Percentiles rank a stretch among this genome's conserved stretches.
Conservation (phyloP, 2,888 invertebrate species). For the Coelinius sp. region DNA sequence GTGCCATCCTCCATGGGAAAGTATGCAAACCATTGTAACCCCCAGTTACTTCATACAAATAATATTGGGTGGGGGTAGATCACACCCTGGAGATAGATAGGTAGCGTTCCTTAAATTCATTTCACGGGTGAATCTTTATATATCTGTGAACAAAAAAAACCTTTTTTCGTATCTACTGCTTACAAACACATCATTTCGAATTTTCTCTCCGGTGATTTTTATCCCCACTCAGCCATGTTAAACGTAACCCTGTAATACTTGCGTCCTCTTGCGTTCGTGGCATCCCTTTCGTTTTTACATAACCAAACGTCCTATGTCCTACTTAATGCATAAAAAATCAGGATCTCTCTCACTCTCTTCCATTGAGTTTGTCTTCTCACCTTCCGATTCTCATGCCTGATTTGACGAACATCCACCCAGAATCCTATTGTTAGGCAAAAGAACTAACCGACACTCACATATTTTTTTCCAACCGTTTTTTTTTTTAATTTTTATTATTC, state of each 20-base stretch:
- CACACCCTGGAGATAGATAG: conserved; percentile 68
- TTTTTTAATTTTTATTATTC: conserved; percentile 31
- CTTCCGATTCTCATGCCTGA: conserved; percentile 19
- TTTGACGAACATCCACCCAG: conserved; percentile 10
- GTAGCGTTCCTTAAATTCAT: conserved; percentile 43
- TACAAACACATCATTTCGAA: conserved; percentile 7
- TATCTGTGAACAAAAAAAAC: conserved; percentile 21
- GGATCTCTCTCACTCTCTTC: conserved; percentile 30
- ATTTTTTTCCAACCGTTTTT: conserved; percentile 49
- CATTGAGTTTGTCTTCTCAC: background rate
- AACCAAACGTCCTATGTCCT: conserved; percentile 6
- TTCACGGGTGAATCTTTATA: conserved; percentile 22
- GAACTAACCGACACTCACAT: conserved; percentile 60
- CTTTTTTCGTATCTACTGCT: conserved; percentile 36
- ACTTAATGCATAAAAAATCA: conserved; percentile 30
- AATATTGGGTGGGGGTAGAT: conserved; percentile 54
- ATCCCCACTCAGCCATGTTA: conserved; percentile 5
- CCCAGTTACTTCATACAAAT: conserved; percentile 50
- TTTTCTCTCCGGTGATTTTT: conserved; percentile 8
- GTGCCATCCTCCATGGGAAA: conserved; percentile 71
- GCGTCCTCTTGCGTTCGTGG: conserved; percentile 38
- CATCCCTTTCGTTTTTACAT: conserved; percentile 38
- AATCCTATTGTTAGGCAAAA: conserved; percentile 65
- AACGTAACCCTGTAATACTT: conserved; percentile 27
- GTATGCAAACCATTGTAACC: conserved; percentile 71